phyloP scores from a whole-genome alignment of 2,888 invertebrate species.

The Drosophila peninsularis region DNA sequence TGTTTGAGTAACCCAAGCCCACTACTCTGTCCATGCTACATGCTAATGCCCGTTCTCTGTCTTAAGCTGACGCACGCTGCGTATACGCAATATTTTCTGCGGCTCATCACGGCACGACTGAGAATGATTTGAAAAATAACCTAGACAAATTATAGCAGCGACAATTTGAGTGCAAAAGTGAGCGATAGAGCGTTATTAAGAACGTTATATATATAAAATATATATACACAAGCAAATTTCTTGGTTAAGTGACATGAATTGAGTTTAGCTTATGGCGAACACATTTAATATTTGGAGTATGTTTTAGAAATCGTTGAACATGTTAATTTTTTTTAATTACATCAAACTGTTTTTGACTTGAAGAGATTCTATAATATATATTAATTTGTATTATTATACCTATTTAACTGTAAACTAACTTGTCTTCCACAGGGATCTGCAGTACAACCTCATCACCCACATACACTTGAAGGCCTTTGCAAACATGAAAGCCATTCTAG shows the following conservation, averaged over 20 bases:
- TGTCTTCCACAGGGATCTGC: constrained; percentile 74
- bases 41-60: neutral
- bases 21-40: too few relatives aligned
- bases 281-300: neutral
- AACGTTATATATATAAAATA: too few relatives aligned
- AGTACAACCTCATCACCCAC: constrained; percentile 84
- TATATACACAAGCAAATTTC: neutral
- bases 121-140: constrained; percentile 1
- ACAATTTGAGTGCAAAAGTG: neutral
- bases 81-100: constrained; percentile 41
- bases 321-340: too few relatives aligned
- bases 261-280: neutral
- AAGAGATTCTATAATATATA: too few relatives aligned
- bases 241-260: too few relatives aligned
- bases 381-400: too few relatives aligned
- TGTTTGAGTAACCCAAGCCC: constrained; percentile 28
- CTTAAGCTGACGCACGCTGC: constrained; percentile 29
- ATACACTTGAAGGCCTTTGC: constrained; percentile 85
- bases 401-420: neutral
- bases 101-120: constrained; percentile 16
- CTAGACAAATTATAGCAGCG: neutral
- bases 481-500: constrained; percentile 84
- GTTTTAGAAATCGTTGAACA: too few relatives aligned
- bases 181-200: neutral
- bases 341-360: too few relatives aligned